phyloP scores from a whole-genome alignment of 2,888 invertebrate species.

The Mystacides longicornis region DNA sequence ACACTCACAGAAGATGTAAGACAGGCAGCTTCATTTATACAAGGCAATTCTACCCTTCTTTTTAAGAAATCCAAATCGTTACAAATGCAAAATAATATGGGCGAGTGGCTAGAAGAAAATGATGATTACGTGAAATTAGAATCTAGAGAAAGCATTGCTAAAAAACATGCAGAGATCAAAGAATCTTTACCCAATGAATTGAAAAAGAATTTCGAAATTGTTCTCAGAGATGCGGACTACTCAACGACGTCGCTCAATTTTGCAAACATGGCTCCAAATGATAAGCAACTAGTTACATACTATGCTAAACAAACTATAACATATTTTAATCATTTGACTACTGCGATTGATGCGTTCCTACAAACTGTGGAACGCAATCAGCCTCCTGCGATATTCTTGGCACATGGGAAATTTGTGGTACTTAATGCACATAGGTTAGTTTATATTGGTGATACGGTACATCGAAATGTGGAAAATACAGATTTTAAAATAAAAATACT shows the following conservation, averaged over 20 bases:
- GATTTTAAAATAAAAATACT: conserved; percentile 67
- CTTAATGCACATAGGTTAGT: conserved; percentile 90
- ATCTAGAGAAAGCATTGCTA: conserved; percentile 62
- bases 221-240: conserved; percentile 66
- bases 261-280: conserved; percentile 59
- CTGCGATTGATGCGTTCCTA: conserved; percentile 88
- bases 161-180: conserved; percentile 65
- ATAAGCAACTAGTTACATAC: conserved; percentile 76
- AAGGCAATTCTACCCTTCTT: conserved; percentile 71
- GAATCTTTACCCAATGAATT: conserved; percentile 67
- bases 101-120: conserved; percentile 73
- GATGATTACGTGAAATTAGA: conserved; percentile 87
- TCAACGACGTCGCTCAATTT: conserved; percentile 15
- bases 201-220: conserved; percentile 66
- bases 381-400: conserved; percentile 88
- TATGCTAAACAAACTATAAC: conserved; percentile 82
- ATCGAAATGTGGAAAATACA: conserved; percentile 71
- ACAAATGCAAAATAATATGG: conserved; percentile 31
- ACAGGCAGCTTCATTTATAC: conserved; percentile 84
- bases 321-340: conserved; percentile 76
- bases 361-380: conserved; percentile 88
- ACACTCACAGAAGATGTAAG: conserved; percentile 84
- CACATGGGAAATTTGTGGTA: conserved; percentile 91
- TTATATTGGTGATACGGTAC: conserved; percentile 89
- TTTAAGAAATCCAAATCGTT: conserved; percentile 56